Evolutionary conservation across 2,113 vertebrate genomes (phyloP).

Genomic region (Polyodon spathula): DNA sequence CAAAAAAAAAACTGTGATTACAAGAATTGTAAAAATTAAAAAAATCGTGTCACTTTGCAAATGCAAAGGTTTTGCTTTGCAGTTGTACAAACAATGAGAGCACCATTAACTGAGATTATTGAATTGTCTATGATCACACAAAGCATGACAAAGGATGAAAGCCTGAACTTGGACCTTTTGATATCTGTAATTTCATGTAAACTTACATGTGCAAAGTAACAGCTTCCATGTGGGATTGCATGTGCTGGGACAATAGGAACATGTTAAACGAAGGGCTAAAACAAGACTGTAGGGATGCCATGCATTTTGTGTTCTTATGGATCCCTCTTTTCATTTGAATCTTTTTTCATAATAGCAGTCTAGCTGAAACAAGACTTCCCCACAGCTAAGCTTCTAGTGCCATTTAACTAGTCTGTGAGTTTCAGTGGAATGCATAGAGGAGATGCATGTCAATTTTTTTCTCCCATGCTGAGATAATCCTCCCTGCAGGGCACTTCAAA

Average conservation of each 20-base stretch:
- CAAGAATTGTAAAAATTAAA: slow-evolving; percentile 69
- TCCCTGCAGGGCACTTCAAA: slow-evolving; percentile 59
- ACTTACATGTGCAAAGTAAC: background rate
- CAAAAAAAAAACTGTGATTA: slow-evolving; percentile 77
- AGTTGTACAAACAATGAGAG: slow-evolving; percentile 63
- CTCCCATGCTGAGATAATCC: slow-evolving; percentile 43
- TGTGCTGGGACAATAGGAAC: background rate
- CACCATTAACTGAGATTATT: slow-evolving; percentile 46
- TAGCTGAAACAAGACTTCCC: background rate
- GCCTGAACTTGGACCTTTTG: slow-evolving; percentile 35
- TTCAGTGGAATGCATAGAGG: background rate
- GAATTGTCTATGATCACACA: slow-evolving; percentile 34
- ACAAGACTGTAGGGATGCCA: background rate
- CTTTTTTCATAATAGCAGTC: background rate
- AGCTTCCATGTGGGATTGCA: background rate
- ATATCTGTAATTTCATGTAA: slow-evolving; percentile 21
- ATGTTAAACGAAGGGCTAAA: background rate
- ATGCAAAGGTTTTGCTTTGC: slow-evolving; percentile 72
- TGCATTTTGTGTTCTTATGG: background rate
- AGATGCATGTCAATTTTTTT: slow-evolving; percentile 1
- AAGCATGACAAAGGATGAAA: slow-evolving; percentile 51
- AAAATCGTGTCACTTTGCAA: slow-evolving; percentile 72
- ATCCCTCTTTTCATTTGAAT: background rate
- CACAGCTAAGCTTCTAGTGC: background rate
- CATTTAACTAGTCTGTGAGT: background rate